phyloP scores from a whole-genome alignment of 2,113 vertebrate species.

The Bolborhynchus lineola region DNA sequence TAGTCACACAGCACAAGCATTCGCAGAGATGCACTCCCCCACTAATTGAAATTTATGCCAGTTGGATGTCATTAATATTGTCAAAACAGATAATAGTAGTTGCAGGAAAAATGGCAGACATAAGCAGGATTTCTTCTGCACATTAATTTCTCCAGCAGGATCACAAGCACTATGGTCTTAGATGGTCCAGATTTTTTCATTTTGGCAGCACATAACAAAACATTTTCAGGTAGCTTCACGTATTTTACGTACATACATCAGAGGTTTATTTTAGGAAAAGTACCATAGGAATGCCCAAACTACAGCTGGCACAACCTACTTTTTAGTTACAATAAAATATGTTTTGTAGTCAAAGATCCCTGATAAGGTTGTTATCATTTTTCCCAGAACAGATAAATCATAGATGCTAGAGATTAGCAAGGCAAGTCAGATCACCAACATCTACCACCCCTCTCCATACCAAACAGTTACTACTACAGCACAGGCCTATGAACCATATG shows the following conservation, averaged over 20 bases:
- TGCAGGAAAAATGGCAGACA: neutral
- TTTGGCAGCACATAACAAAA: neutral
- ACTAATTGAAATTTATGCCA: neutral
- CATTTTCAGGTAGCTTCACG: neutral
- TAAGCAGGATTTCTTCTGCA: neutral
- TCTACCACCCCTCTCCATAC: neutral
- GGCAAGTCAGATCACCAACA: neutral
- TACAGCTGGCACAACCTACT: neutral
- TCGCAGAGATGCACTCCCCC: neutral
- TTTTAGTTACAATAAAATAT: neutral
- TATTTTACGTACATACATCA: neutral
- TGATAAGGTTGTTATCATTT: neutral
- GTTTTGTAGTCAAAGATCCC: neutral
- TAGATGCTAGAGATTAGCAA: neutral
- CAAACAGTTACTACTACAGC: neutral
- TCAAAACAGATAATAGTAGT: neutral
- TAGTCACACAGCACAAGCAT: neutral
- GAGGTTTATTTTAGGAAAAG: neutral
- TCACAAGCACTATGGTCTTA: neutral
- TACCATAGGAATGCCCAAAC: neutral
- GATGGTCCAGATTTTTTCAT: neutral
- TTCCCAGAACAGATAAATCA: constrained; percentile 18
- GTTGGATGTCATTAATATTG: neutral
- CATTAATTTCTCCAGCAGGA: neutral
- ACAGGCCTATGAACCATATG: neutral